These are phyloP conservation scores for Aleadryas rufinucha DNA, from an alignment of 2,113 vertebrate species.

Conservation along the genomic window DNA sequence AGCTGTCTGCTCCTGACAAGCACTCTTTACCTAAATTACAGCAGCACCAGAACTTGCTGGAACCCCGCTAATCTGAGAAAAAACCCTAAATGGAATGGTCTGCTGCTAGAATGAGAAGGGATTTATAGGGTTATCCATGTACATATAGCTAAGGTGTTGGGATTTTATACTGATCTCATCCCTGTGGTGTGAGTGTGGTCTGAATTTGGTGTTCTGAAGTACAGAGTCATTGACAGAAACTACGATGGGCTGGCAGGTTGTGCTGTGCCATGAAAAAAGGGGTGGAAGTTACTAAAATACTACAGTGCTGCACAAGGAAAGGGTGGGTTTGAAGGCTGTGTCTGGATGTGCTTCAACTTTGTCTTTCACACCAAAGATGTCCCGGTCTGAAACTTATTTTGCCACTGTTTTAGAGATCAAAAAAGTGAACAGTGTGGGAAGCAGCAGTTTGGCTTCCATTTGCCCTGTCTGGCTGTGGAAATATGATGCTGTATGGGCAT, in stretches of 20 bases:
- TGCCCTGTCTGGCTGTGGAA: not conserved
- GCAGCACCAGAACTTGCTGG: not conserved
- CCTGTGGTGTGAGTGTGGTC: not conserved
- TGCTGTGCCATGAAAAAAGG: not conserved
- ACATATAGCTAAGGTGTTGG: not conserved
- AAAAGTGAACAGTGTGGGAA: not conserved
- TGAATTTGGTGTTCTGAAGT: not conserved
- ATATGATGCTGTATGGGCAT: rapidly evolving
- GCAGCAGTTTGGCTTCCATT: not conserved
- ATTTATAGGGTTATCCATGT: not conserved
- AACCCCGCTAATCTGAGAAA: not conserved
- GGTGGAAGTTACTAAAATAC: not conserved
- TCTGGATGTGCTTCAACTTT: not conserved
- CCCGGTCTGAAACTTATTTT: not conserved
- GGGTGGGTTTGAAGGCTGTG: not conserved
- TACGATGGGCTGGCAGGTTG: rapidly evolving
- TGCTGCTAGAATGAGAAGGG: not conserved
- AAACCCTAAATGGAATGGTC: not conserved
- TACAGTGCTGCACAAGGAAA: not conserved
- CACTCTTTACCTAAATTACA: not conserved
- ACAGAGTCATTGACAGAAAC: not conserved
- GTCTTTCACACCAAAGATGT: not conserved
- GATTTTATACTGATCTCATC: not conserved
- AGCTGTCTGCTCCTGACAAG: not conserved
- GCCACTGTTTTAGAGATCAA: not conserved